Evolutionary conservation across 2,888 invertebrate genomes (phyloP).

Genomic region (Sceliomorpha sp.): DNA sequence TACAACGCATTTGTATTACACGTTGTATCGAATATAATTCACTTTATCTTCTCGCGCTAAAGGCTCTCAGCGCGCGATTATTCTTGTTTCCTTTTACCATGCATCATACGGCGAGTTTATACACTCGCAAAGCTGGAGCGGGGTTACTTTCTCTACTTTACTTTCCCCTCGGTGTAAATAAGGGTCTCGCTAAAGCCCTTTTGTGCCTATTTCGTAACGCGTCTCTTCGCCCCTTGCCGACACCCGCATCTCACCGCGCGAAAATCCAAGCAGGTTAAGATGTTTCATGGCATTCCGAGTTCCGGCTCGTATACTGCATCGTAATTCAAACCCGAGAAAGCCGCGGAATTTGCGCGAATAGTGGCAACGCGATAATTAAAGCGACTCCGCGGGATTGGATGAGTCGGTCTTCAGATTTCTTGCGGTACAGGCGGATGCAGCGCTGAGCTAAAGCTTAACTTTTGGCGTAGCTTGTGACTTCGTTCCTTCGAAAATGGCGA

Average conservation of each 20-base stretch:
- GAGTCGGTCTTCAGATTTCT: conserved; percentile 48
- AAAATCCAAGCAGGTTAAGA: conserved; percentile 51
- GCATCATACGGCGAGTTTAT: conserved; percentile 35
- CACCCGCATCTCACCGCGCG: conserved; percentile 33
- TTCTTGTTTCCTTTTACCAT: conserved; percentile 46
- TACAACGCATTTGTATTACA: too few relatives aligned
- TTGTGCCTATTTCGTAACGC: conserved; percentile 39
- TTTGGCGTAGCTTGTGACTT: conserved; percentile 26
- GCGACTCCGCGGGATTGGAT: conserved; percentile 42
- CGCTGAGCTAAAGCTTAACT: conserved; percentile 27
- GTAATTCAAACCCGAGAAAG: conserved; percentile 46
- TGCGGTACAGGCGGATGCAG: conserved; percentile 22
- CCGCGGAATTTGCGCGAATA: conserved; percentile 46
- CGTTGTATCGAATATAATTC: too few relatives aligned
- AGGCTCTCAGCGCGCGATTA: conserved; percentile 41
- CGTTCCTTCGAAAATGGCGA: conserved; percentile 6
- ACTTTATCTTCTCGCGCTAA: conserved; percentile 8
- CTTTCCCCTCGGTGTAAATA: conserved; percentile 39
- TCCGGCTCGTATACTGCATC: conserved; percentile 40
- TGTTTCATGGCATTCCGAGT: conserved; percentile 49
- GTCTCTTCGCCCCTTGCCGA: conserved; percentile 41
- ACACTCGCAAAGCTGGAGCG: conserved; percentile 32
- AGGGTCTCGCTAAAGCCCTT: conserved; percentile 37
- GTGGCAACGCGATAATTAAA: conserved; percentile 50
- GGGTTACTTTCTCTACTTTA: conserved; percentile 43